Conservation (phyloP, 1,140 invertebrate genomes). For the Dendrolimus punctatus region DNA sequence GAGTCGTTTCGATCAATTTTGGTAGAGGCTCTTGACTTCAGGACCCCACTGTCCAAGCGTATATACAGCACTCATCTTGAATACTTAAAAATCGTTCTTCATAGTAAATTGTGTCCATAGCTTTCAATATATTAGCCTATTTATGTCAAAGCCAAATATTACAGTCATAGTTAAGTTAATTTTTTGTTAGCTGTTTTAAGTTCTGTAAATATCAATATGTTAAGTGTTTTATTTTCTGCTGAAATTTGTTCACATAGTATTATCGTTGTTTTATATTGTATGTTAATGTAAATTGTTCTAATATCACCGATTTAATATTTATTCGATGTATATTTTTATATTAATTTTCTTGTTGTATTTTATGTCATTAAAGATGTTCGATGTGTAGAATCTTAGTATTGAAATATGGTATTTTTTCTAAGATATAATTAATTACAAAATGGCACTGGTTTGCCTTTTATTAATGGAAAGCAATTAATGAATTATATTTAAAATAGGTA, state of each 20-base stretch:
- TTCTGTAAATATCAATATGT: conserved; percentile 62
- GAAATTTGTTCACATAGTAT: conserved; percentile 58
- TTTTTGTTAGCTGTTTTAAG: conserved; percentile 61
- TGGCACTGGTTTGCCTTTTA: conserved; percentile 51
- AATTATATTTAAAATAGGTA: conserved; percentile 25
- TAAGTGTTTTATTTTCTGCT: conserved; percentile 56
- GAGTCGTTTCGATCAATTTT: too few species aligned
- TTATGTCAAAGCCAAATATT: conserved; percentile 71
- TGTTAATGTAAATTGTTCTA: conserved; percentile 58
- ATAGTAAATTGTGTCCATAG: conserved; percentile 34
- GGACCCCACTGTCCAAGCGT: too few species aligned
- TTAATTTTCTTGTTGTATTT: conserved; percentile 42
- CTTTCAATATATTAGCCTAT: conserved; percentile 67
- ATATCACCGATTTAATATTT: conserved; percentile 56
- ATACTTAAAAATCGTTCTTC: too few species aligned
- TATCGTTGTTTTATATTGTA: conserved; percentile 63
- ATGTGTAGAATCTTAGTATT: conserved; percentile 8
- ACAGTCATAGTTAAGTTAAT: conserved; percentile 61
- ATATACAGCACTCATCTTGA: too few species aligned
- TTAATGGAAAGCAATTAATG: conserved; percentile 21
- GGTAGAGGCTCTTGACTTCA: too few species aligned
- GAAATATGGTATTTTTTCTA: too few species aligned
- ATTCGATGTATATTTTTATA: conserved; percentile 58
- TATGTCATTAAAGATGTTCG: conserved; percentile 32
- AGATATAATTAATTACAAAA: conserved; percentile 1